phyloP scores from a whole-genome alignment of 2,797 vertebrate genomes.

The Iguana delicatissima region DNA sequence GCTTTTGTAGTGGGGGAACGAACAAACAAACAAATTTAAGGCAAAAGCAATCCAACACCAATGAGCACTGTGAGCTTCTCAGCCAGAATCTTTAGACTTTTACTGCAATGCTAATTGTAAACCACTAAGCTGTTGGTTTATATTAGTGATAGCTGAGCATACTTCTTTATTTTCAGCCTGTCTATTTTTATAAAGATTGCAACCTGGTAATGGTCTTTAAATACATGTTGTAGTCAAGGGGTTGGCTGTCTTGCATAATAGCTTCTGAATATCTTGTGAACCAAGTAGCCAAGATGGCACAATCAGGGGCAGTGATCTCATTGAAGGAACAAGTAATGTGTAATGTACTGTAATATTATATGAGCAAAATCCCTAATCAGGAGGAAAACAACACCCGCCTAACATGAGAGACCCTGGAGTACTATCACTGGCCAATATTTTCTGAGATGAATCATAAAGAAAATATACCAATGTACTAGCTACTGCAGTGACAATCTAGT shows the following conservation, averaged over 20 bases:
- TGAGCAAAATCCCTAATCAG: constrained; percentile 14
- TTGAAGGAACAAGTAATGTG: constrained; percentile 20
- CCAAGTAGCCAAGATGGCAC: background rate
- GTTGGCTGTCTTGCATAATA: background rate
- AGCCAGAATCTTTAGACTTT: constrained; percentile 51
- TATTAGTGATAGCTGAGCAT: constrained; percentile 48
- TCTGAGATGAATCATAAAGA: constrained; percentile 6
- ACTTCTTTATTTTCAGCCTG: constrained; percentile 37
- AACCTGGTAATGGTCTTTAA: constrained; percentile 40
- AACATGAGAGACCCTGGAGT: background rate
- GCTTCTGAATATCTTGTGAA: constrained; percentile 7
- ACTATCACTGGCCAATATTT: background rate
- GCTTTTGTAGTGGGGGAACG: constrained; percentile 7
- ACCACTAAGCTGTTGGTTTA: constrained; percentile 27
- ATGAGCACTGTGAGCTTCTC: constrained; percentile 44
- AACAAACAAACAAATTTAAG: constrained; percentile 43
- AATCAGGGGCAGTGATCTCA: constrained; percentile 40
- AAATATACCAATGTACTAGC: background rate
- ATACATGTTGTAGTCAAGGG: constrained; percentile 42
- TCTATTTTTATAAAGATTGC: constrained; percentile 47
- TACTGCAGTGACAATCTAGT: background rate
- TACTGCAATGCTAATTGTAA: constrained; percentile 32
- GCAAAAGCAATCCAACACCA: constrained; percentile 35
- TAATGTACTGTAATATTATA: background rate
- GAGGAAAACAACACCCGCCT: background rate